Evolutionary conservation across 1,140 invertebrate species (phyloP).

Genomic region (Drosophila lowei): DNA sequence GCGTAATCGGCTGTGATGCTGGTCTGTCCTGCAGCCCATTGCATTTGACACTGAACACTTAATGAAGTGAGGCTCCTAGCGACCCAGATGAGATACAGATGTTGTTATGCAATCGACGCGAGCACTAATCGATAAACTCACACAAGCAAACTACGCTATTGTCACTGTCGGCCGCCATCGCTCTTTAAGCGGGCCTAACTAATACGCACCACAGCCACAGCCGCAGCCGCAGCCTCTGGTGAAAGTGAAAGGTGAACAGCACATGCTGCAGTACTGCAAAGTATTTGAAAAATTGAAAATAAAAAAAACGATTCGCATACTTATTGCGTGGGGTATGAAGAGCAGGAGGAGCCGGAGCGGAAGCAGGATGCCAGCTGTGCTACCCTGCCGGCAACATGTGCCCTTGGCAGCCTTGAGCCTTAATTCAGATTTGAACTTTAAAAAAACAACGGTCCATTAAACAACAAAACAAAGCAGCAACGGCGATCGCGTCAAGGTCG

Average conservation of each 20-base stretch:
- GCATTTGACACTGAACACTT: conserved; percentile 38
- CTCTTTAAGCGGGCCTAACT: conserved; percentile 22
- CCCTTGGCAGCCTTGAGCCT: conserved; percentile 43
- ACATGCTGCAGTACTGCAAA: conserved; percentile 19
- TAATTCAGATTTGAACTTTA: conserved; percentile 10
- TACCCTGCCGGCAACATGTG: neutral
- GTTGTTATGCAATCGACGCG: conserved; percentile 43
- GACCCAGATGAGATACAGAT: conserved; percentile 23
- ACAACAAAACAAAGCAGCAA: conserved; percentile 28
- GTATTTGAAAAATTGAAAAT: conserved; percentile 47
- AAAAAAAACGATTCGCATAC: conserved; percentile 11
- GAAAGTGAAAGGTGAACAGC: conserved; percentile 59
- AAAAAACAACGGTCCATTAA: conserved; percentile 3
- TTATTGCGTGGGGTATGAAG: neutral
- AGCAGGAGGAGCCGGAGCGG: neutral
- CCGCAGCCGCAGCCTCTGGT: conserved; percentile 7
- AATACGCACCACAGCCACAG: conserved; percentile 12
- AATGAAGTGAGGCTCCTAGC: conserved; percentile 54
- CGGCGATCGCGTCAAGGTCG: conserved; percentile 50
- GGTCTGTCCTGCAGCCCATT: conserved; percentile 46
- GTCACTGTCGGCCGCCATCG: conserved; percentile 37
- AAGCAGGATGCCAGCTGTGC: neutral
- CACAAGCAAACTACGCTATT: conserved; percentile 29
- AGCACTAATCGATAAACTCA: conserved; percentile 58
- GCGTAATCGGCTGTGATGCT: conserved; percentile 35